Evolutionary conservation across 1,140 invertebrate genomes (phyloP), one percentile per base, ranked within the genome.

Genomic region (Scaptodrosophila lebanonensis): DNA sequence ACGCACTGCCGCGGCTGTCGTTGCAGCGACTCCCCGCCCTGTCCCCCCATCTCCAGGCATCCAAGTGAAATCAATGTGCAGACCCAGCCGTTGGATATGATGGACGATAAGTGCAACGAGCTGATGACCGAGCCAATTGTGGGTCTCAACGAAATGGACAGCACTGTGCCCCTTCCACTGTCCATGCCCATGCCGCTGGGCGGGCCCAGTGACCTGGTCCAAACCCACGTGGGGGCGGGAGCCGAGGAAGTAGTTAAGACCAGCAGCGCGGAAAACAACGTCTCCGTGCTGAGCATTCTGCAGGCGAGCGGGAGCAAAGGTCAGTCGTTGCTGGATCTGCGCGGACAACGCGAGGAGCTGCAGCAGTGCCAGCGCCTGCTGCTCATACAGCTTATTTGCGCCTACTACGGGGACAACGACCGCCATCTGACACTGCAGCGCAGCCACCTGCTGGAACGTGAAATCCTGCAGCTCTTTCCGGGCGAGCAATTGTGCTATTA

Each of bases 341-440:
- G 84, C 1, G 66, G 71, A 0, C 65, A 82, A 15, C 62, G 70
- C 2, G 54, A 63, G n/a, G 50, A 52, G 1, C 30, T 85, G 16
- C 68, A 72, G 13, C 63, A 64, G 0, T 62, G 60, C 27, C 77
- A 85, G 38, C 70, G 83, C 0, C 8, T 66, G 16, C 25, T 84
- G 11, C 44, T 85, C 2, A 85, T 85, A 2, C 69, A 84, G 13
- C 44, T 85, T 11, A 79, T 85, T 15, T 85, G 66, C 44, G 69
- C 64, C 29, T 85, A 67, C 45, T 85, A 85, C 32, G 83, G 82
- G 44, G 73, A 84, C 1, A 82, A 84, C 20, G 65, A 71, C 1
- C 18, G 70, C 48, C 83, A 85, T 40, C 16, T 85, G 49, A 84
- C 83, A 2, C 48, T 85, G 30, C 70, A 85, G 22, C 47, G 68